Percentiles rank a stretch among this genome's conserved stretches.
Evolutionary conservation across 2,888 invertebrate species (phyloP).

Genomic region (Diplolepis rosae): DNA sequence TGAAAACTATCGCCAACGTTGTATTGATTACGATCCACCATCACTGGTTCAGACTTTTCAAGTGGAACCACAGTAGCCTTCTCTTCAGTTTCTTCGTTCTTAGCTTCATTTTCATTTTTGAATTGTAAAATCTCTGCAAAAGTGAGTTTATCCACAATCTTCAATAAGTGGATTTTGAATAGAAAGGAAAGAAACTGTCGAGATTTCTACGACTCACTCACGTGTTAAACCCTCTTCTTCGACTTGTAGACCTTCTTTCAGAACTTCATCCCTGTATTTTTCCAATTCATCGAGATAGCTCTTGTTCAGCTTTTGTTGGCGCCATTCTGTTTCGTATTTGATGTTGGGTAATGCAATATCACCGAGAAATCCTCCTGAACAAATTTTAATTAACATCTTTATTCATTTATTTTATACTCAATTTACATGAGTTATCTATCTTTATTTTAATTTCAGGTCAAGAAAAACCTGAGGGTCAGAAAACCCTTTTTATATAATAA

Average conservation of each 20-base stretch:
- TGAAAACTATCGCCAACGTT: constrained; percentile 53
- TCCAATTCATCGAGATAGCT: constrained; percentile 86
- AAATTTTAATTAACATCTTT: too few species aligned
- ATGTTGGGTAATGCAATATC: constrained; percentile 87
- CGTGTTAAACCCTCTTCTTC: constrained; percentile 89
- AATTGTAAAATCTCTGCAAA: constrained; percentile 66
- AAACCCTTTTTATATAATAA: too few species aligned
- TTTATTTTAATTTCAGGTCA: too few species aligned
- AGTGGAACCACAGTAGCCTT: constrained; percentile 47
- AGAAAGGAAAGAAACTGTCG: background rate
- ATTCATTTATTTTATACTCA: too few species aligned
- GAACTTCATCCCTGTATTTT: constrained; percentile 86
- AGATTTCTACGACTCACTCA: constrained; percentile 55
- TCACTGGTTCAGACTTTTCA: constrained; percentile 57
- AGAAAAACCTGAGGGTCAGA: too few species aligned
- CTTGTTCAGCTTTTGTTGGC: constrained; percentile 78
- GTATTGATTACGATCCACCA: constrained; percentile 63
- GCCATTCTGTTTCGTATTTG: constrained; percentile 75
- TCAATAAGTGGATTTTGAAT: background rate
- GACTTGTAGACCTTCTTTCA: constrained; percentile 87
- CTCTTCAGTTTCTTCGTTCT: constrained; percentile 45
- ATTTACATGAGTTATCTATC: too few species aligned
- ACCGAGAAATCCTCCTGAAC: constrained; percentile 86
- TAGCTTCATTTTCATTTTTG: constrained; percentile 58
- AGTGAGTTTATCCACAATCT: background rate